phyloP scores from a whole-genome alignment of 1,140 invertebrate species.

The Drosophila subpulchrella region DNA sequence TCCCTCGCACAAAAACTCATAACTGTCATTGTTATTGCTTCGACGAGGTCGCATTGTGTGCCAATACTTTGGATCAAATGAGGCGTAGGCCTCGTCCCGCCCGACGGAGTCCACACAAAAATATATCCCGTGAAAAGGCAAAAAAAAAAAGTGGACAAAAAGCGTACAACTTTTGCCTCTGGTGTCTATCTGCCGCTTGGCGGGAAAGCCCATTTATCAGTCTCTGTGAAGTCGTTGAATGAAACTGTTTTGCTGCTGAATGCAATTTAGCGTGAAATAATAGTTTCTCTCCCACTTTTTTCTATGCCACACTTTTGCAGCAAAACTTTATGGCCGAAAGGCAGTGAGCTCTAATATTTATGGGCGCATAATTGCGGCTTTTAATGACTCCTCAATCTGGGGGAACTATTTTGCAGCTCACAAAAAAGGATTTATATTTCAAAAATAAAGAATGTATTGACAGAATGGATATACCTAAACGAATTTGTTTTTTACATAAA shows the following conservation, averaged over 20 bases:
- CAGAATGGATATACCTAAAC: too few relatives aligned
- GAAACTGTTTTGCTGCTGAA: conserved; percentile 59
- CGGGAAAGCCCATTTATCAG: conserved; percentile 63
- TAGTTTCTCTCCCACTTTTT: conserved; percentile 35
- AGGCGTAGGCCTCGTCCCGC: conserved; percentile 43
- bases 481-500: too few relatives aligned
- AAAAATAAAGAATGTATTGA: too few relatives aligned
- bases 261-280: conserved; percentile 71
- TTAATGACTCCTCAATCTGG: not conserved
- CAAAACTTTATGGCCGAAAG: conserved; percentile 19
- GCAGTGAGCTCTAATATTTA: conserved; percentile 17
- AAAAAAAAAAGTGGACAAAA: conserved; percentile 6
- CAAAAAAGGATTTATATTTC: not conserved
- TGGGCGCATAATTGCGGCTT: conserved; percentile 24
- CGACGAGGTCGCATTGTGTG: conserved; percentile 47
- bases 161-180: conserved; percentile 22
- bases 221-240: conserved; percentile 67
- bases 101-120: conserved; percentile 40
- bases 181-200: conserved; percentile 17
- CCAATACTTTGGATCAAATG: conserved; percentile 55
- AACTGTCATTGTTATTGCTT: conserved; percentile 57
- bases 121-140: conserved; percentile 22
- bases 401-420: not conserved
- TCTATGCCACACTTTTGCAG: conserved; percentile 5
- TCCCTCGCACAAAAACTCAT: conserved; percentile 44